These are phyloP conservation scores for Craterocephalus amniculus DNA, from an alignment of 2,797 vertebrate species.

Conservation along the genomic window DNA sequence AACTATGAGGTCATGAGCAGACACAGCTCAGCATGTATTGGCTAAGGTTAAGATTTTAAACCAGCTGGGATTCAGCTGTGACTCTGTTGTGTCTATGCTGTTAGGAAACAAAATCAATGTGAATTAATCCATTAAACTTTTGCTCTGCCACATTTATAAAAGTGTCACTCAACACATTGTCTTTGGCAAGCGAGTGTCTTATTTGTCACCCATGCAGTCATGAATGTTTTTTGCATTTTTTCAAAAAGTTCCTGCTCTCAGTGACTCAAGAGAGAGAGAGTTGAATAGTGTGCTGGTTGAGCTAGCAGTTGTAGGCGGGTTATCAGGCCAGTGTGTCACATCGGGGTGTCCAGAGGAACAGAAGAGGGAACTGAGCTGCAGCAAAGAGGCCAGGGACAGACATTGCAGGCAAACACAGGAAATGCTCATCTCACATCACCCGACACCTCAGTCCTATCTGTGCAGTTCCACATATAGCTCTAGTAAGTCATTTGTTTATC, in stretches of 20 bases:
- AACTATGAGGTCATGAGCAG: slow-evolving; percentile 61
- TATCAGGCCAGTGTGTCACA: slow-evolving; percentile 74
- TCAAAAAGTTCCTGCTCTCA: slow-evolving; percentile 21
- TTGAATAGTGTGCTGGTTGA: slow-evolving; percentile 48
- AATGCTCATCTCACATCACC: slow-evolving; percentile 53
- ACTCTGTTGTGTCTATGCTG: slow-evolving; percentile 38
- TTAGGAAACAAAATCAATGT: slow-evolving; percentile 16
- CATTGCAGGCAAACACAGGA: slow-evolving; percentile 59
- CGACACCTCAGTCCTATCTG: slow-evolving; percentile 11
- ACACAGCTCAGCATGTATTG: slow-evolving; percentile 56
- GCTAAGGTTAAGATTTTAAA: slow-evolving; percentile 43
- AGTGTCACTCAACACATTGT: neutral
- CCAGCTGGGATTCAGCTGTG: slow-evolving; percentile 54
- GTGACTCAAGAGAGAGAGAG: slow-evolving; percentile 58
- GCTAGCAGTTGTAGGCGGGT: slow-evolving; percentile 50
- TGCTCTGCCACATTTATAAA: slow-evolving; percentile 8
- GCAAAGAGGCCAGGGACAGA: slow-evolving; percentile 54
- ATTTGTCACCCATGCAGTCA: slow-evolving; percentile 4
- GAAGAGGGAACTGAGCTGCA: slow-evolving; percentile 74
- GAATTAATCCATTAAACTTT: slow-evolving; percentile 3
- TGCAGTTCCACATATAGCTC: neutral
- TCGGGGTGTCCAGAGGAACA: slow-evolving; percentile 69
- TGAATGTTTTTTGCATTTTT: slow-evolving; percentile 13
- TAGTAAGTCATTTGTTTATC: slow-evolving; percentile 19
- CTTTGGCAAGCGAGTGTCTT: neutral